Base-by-base conservation (phyloP, 2,888 invertebrate species). In the Zaprionus bogoriensis region DNA sequence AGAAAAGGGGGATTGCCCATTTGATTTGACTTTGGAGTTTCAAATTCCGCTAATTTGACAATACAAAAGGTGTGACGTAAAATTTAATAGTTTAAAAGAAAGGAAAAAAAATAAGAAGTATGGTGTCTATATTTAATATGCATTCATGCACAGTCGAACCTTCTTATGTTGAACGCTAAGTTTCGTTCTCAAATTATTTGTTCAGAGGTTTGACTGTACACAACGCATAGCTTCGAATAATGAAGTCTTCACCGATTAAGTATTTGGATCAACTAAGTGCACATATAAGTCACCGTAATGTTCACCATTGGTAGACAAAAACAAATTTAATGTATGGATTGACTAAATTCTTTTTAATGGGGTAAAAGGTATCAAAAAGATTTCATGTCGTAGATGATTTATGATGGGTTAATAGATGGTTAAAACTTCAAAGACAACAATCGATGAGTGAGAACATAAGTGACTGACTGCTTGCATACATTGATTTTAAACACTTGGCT, bases 391-490 rank as follows among this genome's bases (percentile, higher is more conserved):
- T 7, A 23, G 52, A 51, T 77, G 68, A 67, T 63, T 45, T 45
- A 80, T 67, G 58, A 68, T 66, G 45, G 48, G 54, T 73, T 57
- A 69, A 67, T 77, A 55, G 79, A 80, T 86, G 86, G 80, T 83
- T 79, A 55, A 86, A 81, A 81, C 80, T 81, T 81, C 80, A 81
- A 81, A 81, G 80, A 86, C 80, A 86, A 81, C 80, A 81, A 81
- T 79, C 77, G 80, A 81, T 81, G 80, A 81, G 80, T 81, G 86
- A 74, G 71, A 79, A 74, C 68, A 74, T 71, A 74, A 62, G 63
- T 83, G 86, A 77, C 82, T 75, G 85, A 78, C 71, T 75, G 73
- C 54, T 67, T 61, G 67, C 47, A 51, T 44, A 76, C 58, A 62
- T 58, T 67, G 19, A 62, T 63, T 64, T 59, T 27, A 47, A 59